Evolutionary conservation across 53 echinoderm and acorn worm species (phyloP), one percentile per base, ranked within the genome.

Genomic region (Zoroaster sp.): DNA sequence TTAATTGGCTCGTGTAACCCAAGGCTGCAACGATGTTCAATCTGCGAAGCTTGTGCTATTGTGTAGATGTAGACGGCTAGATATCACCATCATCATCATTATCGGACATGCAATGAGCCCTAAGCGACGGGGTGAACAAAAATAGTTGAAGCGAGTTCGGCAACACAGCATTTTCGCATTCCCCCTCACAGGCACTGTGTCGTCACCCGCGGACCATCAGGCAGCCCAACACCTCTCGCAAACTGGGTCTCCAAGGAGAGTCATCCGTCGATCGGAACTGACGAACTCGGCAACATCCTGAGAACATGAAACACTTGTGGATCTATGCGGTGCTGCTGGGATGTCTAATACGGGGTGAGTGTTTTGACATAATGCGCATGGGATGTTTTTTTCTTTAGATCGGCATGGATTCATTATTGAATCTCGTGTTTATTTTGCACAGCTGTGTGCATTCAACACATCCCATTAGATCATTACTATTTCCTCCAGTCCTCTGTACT

Each of bases 301-400:
- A 11, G 21, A 85, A n/a, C 70, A 85, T 85, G 85, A 66, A 85
- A 47, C 85, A 70, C 85, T 71, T 85, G 71, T 85, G 85, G 85
- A 85, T 17, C 49, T 66, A 85, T 20, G 71, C 21, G 0, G 18
- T 71, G 17, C 25, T 85, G 9, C 5, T 85, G 18, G 85, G 40
- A 69, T 85, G 85, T 47, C 71, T 85, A 34, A 45, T 85, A 1
- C 85, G 70, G 35, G 85, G 85, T 85, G 15, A 85, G 85, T 49
- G 47, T 37, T 34, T 85, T 17, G 42, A 47, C 45, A 66, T 70
- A 17, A 69, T 68, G 45, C 70, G 43, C 42, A 10, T 21, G 20
- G 18, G 40, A n/a, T 21, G 23, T 39, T 21, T 74, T 74, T 40
- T 39, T 39, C 40, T 74, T 74, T 20, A 6, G 37, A n/a, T 74